Conservation (phyloP, 2,113 vertebrate species). For the Lamprotornis superbus region DNA sequence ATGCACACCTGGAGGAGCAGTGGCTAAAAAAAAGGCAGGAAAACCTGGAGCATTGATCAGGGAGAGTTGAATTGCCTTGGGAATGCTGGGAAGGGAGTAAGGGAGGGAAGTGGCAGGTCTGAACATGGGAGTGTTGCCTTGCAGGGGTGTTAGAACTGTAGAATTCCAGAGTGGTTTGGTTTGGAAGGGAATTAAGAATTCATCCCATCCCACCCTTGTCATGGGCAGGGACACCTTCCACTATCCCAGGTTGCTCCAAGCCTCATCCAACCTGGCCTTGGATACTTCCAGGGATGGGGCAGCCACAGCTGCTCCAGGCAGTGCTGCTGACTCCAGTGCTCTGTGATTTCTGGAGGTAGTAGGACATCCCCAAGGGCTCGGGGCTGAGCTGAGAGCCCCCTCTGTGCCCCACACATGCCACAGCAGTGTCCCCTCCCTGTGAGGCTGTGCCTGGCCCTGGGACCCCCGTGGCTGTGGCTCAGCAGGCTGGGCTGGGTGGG, state of each 20-base stretch:
- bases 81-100: neutral
- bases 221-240: neutral
- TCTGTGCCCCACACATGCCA: fast-evolving
- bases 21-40: neutral
- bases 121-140: fast-evolving
- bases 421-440: fast-evolving
- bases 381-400: neutral
- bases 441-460: fast-evolving
- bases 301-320: neutral
- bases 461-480: fast-evolving
- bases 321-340: neutral
- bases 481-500: neutral
- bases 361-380: fast-evolving
- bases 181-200: neutral
- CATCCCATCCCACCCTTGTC: neutral
- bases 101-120: neutral
- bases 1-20: neutral
- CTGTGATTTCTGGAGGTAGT: neutral
- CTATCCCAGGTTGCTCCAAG: neutral
- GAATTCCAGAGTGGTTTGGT: neutral
- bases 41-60: neutral
- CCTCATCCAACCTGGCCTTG: fast-evolving
- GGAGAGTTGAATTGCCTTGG: neutral
- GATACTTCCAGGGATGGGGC: neutral
- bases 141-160: neutral